Base-by-base conservation (phyloP, 2,113 vertebrate genomes). In the Stegastes partitus region DNA sequence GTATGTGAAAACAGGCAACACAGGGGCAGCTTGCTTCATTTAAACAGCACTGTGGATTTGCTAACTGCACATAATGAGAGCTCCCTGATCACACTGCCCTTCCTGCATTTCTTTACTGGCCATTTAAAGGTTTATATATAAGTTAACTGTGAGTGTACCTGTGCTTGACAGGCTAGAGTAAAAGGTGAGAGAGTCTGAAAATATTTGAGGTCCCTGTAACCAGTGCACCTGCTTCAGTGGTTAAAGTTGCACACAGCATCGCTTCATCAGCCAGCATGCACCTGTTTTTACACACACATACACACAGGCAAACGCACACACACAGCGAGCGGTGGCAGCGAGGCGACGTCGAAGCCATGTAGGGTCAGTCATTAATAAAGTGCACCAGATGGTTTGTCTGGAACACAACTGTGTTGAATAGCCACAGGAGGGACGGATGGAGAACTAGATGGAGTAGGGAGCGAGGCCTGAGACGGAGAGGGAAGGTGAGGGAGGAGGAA, bases 301-400 rank as follows among this genome's bases (percentile, higher is more conserved):
- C 55, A 58, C 44, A 79, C 12, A 72, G 2, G 54, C 53, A 77
- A 16, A 23, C 61, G 73, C 56, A 66, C 57, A 72, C 57, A 79
- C 84, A 72, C 68, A 82, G 72, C 44, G 54, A 83, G 81, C 21
- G 79, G 84, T 89, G 86, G 87, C 83, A 91, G 82, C 79, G 49
- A 79, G 83, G 85, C 58, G 79, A 85, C 83, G 68, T 87, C 81
- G 74, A 69, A 85, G 89, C 81, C 87, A 65, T 85, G 83, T 89
- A 87, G 91, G 91, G 92, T 93, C 89, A 88, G 90, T 93, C 89
- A 90, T 93, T 93, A 93, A 93, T 93, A 93, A 92, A 92, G 89
- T 78, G 89, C 82, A 91, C 84, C 92, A 93, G 92, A 93, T 93
- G 92, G 92, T 92, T 92, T 90, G 91, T 93, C 88, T 91, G 88